Evolutionary conservation across 2,113 vertebrate genomes (phyloP).

Genomic region (Coracopsis vasa): DNA sequence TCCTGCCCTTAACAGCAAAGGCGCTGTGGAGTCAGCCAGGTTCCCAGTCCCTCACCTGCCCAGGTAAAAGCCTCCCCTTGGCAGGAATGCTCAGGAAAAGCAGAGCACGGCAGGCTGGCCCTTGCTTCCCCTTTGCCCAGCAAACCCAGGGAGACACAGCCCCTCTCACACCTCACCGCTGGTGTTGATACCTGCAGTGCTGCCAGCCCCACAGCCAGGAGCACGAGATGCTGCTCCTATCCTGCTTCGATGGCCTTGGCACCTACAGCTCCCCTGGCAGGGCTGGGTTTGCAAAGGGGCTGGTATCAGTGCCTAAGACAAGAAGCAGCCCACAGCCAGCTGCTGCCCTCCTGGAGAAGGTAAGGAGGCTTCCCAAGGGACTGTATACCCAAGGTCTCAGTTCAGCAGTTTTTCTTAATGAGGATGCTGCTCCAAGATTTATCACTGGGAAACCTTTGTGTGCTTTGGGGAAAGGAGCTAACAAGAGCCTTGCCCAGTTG

Average conservation of each 20-base stretch:
- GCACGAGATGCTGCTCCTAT: background rate
- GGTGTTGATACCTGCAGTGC: background rate
- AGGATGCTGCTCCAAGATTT: background rate
- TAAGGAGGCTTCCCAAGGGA: background rate
- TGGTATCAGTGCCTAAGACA: background rate
- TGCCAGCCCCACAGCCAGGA: background rate
- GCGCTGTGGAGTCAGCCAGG: background rate
- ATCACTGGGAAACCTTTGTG: slow-evolving; percentile 12
- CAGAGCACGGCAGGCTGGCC: background rate
- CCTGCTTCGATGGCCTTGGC: background rate
- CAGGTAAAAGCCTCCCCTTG: background rate
- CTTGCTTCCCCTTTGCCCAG: background rate
- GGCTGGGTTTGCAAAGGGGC: background rate
- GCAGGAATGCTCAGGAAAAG: background rate
- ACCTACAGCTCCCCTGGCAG: background rate
- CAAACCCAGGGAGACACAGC: background rate
- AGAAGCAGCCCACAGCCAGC: background rate
- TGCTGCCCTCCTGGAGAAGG: background rate
- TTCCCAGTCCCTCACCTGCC: background rate
- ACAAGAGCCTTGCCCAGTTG: background rate
- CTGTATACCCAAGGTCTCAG: background rate
- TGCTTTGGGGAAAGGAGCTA: background rate
- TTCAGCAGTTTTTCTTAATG: background rate
- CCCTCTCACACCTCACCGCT: fast-evolving
- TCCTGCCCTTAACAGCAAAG: background rate